These are phyloP conservation scores for Drosophila oshimai DNA, from an alignment of 1,140 invertebrate species.

Conservation along the genomic window DNA sequence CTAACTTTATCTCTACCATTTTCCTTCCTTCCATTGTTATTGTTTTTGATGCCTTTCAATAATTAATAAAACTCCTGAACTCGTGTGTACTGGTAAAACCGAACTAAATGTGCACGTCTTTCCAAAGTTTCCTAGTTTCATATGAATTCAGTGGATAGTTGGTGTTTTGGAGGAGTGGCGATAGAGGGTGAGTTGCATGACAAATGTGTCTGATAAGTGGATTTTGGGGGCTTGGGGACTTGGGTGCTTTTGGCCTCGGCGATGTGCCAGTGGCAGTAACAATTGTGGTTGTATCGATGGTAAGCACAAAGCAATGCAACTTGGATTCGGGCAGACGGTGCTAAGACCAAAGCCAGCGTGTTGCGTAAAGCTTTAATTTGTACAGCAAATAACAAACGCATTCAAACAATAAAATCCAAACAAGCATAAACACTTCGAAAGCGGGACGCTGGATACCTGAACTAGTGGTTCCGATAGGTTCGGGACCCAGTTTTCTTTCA, in stretches of 20 bases:
- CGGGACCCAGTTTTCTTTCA: not conserved
- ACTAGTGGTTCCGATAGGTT: not conserved
- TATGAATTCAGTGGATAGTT: slow-evolving; percentile 22
- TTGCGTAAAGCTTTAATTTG: slow-evolving; percentile 38
- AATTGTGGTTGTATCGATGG: slow-evolving; percentile 4
- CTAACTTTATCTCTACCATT: slow-evolving; percentile 8
- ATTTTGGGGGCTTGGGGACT: not conserved
- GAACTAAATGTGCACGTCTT: slow-evolving; percentile 28
- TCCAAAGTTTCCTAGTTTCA: slow-evolving; percentile 17
- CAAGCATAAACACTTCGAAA: slow-evolving; percentile 70
- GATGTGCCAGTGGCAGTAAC: slow-evolving; percentile 22
- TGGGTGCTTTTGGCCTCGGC: no score
- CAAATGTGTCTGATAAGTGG: slow-evolving; percentile 40
- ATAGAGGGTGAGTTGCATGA: slow-evolving; percentile 30
- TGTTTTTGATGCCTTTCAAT: slow-evolving; percentile 40
- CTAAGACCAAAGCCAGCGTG: slow-evolving; percentile 2
- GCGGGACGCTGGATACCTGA: slow-evolving; percentile 6
- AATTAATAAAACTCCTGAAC: slow-evolving; percentile 24
- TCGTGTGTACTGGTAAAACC: slow-evolving; percentile 10
- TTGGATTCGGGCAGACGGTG: slow-evolving; percentile 13
- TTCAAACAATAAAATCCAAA: slow-evolving; percentile 65
- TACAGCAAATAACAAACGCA: slow-evolving; percentile 68
- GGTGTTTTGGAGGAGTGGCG: slow-evolving; percentile 15
- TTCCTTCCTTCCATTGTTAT: slow-evolving; percentile 19
- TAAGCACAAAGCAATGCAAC: slow-evolving; percentile 34